phyloP scores from a whole-genome alignment of 2,888 invertebrate species.

The Melipona bicolor region DNA sequence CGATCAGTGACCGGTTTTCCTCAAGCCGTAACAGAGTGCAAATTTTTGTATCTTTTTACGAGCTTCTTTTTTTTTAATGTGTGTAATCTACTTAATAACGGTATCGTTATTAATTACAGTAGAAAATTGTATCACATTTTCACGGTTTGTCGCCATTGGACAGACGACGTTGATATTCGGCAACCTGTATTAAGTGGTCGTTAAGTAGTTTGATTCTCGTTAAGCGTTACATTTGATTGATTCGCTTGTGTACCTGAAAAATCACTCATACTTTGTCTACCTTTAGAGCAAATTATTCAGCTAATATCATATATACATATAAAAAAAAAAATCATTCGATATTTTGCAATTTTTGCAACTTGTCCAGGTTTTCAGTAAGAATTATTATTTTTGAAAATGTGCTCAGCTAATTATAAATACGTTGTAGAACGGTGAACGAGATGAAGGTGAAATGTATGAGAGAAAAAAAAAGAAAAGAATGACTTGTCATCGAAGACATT shows the following conservation, averaged over 20 bases:
- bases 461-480: not conserved
- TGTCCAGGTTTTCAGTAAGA: too few species aligned
- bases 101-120: not conserved
- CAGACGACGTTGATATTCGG: not conserved
- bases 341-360: not conserved
- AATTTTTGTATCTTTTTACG: too few species aligned
- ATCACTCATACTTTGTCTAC: too few species aligned
- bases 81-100: not conserved
- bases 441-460: not conserved
- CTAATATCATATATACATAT: too few species aligned
- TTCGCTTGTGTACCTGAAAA: not conserved
- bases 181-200: not conserved
- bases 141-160: too few species aligned
- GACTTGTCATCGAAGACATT: not conserved
- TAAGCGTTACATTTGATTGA: not conserved
- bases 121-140: not conserved
- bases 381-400: not conserved
- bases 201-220: constrained; percentile 17
- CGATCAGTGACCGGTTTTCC: too few species aligned
- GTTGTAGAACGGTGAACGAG: too few species aligned
- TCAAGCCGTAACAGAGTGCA: too few species aligned
- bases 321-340: not conserved
- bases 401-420: not conserved
- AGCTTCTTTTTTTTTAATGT: too few species aligned
- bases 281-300: too few species aligned